Percentiles rank a stretch among this genome's conserved stretches.
phyloP scores from a whole-genome alignment of 1,140 invertebrate genomes.

The Rhopalosiphum padi region DNA sequence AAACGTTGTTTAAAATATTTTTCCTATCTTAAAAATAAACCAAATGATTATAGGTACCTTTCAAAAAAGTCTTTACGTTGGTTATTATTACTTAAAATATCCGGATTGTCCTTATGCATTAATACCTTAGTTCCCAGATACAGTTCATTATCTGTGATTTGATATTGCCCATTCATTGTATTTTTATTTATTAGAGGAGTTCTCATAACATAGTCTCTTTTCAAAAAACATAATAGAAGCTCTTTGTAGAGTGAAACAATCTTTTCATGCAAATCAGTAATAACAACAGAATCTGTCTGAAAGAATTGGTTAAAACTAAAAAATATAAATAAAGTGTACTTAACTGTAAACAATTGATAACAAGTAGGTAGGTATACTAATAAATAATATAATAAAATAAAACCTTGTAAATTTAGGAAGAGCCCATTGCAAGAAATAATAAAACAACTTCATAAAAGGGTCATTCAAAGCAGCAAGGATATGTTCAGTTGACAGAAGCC shows the following conservation, averaged over 20 bases:
- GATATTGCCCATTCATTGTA: neutral
- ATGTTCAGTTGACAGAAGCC: neutral
- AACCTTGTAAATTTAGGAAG: neutral
- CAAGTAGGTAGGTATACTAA: too few relatives aligned
- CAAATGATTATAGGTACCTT: neutral
- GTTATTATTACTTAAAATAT: neutral
- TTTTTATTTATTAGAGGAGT: neutral
- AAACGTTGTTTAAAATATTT: too few relatives aligned
- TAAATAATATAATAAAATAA: neutral
- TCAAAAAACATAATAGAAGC: neutral
- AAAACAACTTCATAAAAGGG: conserved; percentile 2
- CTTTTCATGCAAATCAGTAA: conserved; percentile 5
- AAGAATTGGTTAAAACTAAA: conserved; percentile 5
- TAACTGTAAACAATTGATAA: neutral
- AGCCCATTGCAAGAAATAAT: conserved; percentile 7
- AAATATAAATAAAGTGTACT: neutral
- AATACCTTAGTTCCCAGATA: neutral
- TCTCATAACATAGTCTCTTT: neutral
- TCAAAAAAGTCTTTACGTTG: neutral
- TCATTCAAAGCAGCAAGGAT: conserved; percentile 7
- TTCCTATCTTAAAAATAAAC: neutral
- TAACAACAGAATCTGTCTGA: neutral
- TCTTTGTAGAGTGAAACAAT: conserved; percentile 14
- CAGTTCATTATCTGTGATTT: neutral
- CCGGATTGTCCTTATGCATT: neutral